Base-by-base conservation (phyloP, 2,113 vertebrate species). In the Rhodinocichla rosea region DNA sequence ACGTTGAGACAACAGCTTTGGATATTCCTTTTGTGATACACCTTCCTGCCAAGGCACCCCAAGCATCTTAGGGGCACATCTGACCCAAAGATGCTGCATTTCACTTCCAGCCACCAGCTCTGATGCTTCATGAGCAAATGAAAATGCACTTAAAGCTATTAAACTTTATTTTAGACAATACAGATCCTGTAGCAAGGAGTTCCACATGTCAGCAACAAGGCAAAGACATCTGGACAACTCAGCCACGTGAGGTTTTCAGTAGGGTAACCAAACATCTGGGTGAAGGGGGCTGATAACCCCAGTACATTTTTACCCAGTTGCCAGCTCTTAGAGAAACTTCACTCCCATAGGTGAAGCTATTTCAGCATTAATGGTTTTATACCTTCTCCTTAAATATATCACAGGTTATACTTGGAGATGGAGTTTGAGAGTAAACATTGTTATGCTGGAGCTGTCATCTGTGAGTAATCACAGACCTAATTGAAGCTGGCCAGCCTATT, bases 401-500 rank as follows among this genome's bases (percentile, higher is more conserved):
- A 44, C 56, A 86, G 69, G 85, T 67, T 87, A 81, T 47, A 90
- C 63, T 77, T 90, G 93, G 94, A 95, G 87, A 69, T 81, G 68
- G 70, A 95, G 69, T 90, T 90, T 87, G 83, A 80, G 90, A 83
- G 74, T 92, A 87, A 96, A 93, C 89, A 92, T 90, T 96, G 95
- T 92, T 92, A 96, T 89, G 92, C 86, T 71, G 90, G 71, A 86
- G 88, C 90, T 96, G 96, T 95, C 95, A 97, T 87, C 83, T 92
- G 88, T 96, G 94, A 96, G 94, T 93, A 95, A 95, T 95, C 93
- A 87, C 73, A 84, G 93, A 96, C 83, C 93, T 96, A 95, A 96
- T 84, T 95, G 94, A 95, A 96, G 96, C 88, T 97, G 93, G 90
- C 90, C 93, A 92, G 89, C 92, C 83, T 87, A 96, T 96, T 97